These are phyloP conservation scores for Pandion haliaetus DNA, from an alignment of 2,113 vertebrate species.

Conservation along the genomic window DNA sequence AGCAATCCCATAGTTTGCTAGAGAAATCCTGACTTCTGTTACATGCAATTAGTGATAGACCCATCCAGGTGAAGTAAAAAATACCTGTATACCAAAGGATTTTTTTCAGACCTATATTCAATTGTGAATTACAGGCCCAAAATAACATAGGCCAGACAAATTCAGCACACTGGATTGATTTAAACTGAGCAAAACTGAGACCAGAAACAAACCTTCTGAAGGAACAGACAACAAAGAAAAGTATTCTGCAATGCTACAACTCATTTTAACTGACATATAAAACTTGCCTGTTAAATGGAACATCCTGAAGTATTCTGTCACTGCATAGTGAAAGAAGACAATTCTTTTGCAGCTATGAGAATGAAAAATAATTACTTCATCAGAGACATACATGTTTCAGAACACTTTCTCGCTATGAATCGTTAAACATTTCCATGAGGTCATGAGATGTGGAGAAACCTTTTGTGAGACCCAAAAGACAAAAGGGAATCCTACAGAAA, in stretches of 20 bases:
- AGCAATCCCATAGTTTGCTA: background rate
- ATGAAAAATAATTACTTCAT: background rate
- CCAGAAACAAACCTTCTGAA: background rate
- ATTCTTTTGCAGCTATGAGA: slow-evolving; percentile 92
- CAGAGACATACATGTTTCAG: background rate
- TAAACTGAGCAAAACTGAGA: background rate
- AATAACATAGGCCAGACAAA: background rate
- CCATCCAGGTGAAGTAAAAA: background rate
- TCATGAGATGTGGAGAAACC: background rate
- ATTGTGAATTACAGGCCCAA: background rate
- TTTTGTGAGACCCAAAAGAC: background rate
- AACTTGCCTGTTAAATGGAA: slow-evolving; percentile 95
- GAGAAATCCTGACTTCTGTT: background rate
- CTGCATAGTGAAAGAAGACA: slow-evolving; percentile 98
- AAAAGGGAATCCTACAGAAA: background rate
- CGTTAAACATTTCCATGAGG: background rate
- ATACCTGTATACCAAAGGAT: background rate
- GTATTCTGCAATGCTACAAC: background rate
- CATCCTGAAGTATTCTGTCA: slow-evolving; percentile 96
- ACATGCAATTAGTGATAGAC: background rate
- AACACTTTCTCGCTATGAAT: background rate
- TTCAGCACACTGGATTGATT: background rate
- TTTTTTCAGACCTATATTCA: background rate
- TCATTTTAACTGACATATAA: background rate
- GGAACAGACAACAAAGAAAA: background rate